phyloP scores from a whole-genome alignment of 2,113 vertebrate species.

The Acanthochromis polyacanthus region DNA sequence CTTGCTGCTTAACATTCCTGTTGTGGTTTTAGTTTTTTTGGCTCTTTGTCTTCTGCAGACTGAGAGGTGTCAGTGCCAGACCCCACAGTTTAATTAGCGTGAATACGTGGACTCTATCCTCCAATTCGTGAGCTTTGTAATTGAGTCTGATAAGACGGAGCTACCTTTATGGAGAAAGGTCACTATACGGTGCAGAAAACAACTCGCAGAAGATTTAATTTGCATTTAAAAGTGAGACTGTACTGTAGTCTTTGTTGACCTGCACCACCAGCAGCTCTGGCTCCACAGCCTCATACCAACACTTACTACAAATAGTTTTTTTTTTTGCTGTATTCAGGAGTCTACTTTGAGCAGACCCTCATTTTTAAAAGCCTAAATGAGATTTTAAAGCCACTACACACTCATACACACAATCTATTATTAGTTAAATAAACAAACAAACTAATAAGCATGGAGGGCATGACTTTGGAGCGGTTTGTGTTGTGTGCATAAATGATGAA shows the following conservation, averaged over 20 bases:
- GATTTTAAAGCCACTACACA: neutral
- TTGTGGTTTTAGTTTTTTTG: too few relatives aligned
- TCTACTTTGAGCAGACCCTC: neutral
- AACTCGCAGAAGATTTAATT: neutral
- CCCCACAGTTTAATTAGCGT: neutral
- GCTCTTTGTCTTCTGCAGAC: too few relatives aligned
- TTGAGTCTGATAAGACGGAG: neutral
- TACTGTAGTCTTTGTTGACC: neutral
- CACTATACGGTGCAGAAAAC: neutral
- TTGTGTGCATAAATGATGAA: constrained; percentile 44
- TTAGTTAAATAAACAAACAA: constrained; percentile 44
- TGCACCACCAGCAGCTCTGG: neutral
- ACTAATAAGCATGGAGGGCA: constrained; percentile 36
- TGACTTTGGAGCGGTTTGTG: constrained; percentile 43
- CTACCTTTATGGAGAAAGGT: neutral
- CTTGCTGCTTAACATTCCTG: too few relatives aligned
- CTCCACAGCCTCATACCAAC: neutral
- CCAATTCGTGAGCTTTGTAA: neutral
- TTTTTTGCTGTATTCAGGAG: constrained; percentile 16
- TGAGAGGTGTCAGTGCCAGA: neutral
- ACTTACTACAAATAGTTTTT: neutral
- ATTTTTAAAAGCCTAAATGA: constrained; percentile 18
- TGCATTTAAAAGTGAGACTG: constrained; percentile 9
- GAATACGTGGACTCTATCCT: neutral
- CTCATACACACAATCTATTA: neutral